Evolutionary conservation across 2,113 vertebrate species (phyloP), one percentile per base, ranked within the genome.

Genomic region (Mystacornis crossleyi): DNA sequence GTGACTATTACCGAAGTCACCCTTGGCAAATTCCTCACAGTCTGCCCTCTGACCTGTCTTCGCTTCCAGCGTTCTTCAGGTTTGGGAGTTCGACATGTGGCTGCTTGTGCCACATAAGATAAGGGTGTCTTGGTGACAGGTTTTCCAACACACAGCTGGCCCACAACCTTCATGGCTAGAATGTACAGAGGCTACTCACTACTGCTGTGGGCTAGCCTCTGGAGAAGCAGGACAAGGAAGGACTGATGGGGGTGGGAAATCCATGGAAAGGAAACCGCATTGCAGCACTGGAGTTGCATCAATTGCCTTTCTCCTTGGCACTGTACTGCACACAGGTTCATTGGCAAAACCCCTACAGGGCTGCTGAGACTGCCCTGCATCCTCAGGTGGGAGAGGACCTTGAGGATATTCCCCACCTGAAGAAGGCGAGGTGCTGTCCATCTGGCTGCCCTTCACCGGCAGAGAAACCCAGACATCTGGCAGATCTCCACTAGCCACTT

Each of bases 251-350:
- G 1, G 18, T 43, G 36, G 12, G 6, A 91, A 90, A 66, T 33
- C 18, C 58, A 43, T 0, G 1, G 45, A 80, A 72, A 72, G 12
- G 16, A 90, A 86, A 92, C 18, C 0, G 0, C 19, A n/a, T 2
- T 36, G 31, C 14, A 61, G 12, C n/a, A 61, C 0, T 72, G 58
- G 21, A 69, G 6, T 25, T 89, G 58, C 15, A 66, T 40, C 14
- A 10, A 74, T 54, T 55, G 36, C 17, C 25, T 62, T 90, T 14
- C 16, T 1, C 1, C 20, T 74, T 42, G 18, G 29, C 14, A 48
- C 6, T 38, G 23, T 7, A 40, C 12, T 36, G 43, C 29, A 77
- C 10, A 47, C 0, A 0, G 3, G 18, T n/a, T 24, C 4, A 17
- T 16, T 4, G 3, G 58, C 21, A 89, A 2, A 4, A 57, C 4